Conservation (phyloP, 2,888 invertebrate species). For the Gerris lacustris region DNA sequence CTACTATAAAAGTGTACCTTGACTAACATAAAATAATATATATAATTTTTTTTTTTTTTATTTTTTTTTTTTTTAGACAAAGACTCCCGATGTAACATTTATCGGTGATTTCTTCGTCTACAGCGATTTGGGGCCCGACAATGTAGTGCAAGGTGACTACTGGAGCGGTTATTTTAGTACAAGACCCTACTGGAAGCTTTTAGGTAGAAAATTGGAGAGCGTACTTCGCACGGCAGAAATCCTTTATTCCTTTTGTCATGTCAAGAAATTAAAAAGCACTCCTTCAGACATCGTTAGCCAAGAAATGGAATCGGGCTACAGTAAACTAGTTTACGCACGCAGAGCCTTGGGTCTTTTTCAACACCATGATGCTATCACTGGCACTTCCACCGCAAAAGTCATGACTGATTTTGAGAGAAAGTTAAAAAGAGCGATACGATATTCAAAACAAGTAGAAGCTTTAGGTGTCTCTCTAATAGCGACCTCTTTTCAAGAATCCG, state of each 20-base stretch:
- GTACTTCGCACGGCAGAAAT: slow-evolving; percentile 22
- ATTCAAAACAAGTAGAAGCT: slow-evolving; percentile 4
- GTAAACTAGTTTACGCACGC: slow-evolving; percentile 18
- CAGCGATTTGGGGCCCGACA: slow-evolving; percentile 16
- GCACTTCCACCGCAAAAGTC: slow-evolving; percentile 20
- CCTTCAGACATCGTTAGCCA: too few relatives aligned
- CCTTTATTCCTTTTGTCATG: slow-evolving; percentile 17
- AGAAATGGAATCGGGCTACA: slow-evolving; percentile 3
- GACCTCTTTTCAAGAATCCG: not conserved
- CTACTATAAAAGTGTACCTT: too few relatives aligned
- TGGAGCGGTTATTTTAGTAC: slow-evolving; percentile 25
- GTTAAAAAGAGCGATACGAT: slow-evolving; percentile 14
- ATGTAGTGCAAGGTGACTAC: slow-evolving; percentile 11
- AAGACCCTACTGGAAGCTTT: slow-evolving; percentile 21
- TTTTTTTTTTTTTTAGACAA: slow-evolving; percentile 1
- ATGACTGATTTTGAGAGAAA: slow-evolving; percentile 20
- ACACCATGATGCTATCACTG: slow-evolving; percentile 26
- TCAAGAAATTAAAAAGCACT: not conserved
- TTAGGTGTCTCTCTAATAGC: slow-evolving; percentile 1
- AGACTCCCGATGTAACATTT: slow-evolving; percentile 5
- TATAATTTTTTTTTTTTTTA: not conserved
- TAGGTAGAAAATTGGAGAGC: slow-evolving; percentile 18
- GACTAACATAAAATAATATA: too few relatives aligned
- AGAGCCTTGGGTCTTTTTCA: slow-evolving; percentile 20
- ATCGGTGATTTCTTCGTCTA: slow-evolving; percentile 25